A percentile compares a stretch with the other conserved stretches of the same genome.
Conservation (phyloP, 92 coral and sea anemone species). For the Chrysogorgia sp. region DNA sequence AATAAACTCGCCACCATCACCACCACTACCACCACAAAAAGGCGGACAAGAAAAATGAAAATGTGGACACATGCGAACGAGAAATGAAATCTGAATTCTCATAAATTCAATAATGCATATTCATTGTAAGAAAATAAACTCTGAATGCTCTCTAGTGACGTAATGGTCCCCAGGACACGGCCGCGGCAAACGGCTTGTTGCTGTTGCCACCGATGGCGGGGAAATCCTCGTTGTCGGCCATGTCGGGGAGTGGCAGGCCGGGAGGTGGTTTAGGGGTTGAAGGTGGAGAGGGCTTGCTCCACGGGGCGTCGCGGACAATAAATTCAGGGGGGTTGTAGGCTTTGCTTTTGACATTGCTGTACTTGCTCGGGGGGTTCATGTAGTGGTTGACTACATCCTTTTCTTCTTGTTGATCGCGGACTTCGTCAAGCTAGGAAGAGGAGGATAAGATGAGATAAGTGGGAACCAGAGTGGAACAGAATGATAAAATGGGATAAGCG, state of each 20-base stretch:
- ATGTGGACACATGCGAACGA: neutral
- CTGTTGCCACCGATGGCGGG: slow-evolving; percentile 83
- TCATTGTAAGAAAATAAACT: neutral
- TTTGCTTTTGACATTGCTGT: slow-evolving; percentile 45
- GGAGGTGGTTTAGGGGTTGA: slow-evolving; percentile 44
- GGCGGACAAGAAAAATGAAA: neutral
- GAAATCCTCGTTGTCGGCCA: slow-evolving; percentile 88
- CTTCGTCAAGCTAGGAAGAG: slow-evolving; percentile 82
- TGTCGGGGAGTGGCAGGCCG: slow-evolving; percentile 80
- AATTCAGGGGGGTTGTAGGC: slow-evolving; percentile 55
- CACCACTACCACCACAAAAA: neutral
- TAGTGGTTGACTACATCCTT: slow-evolving; percentile 82
- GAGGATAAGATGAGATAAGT: neutral
- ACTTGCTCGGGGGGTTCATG: slow-evolving; percentile 92
- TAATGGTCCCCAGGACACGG: slow-evolving; percentile 44
- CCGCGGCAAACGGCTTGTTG: slow-evolving; percentile 44
- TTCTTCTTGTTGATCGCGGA: slow-evolving; percentile 83
- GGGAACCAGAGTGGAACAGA: neutral
- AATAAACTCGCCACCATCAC: neutral
- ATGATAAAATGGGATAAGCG: no score
- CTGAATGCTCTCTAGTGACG: slow-evolving; percentile 8
- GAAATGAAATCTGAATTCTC: no score
- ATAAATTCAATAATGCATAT: neutral
- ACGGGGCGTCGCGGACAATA: slow-evolving; percentile 97
- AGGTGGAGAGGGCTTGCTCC: slow-evolving; percentile 65